Evolutionary conservation across 2,888 invertebrate species (phyloP), one percentile per base, ranked within the genome.

Genomic region (Cheilosia grossa): DNA sequence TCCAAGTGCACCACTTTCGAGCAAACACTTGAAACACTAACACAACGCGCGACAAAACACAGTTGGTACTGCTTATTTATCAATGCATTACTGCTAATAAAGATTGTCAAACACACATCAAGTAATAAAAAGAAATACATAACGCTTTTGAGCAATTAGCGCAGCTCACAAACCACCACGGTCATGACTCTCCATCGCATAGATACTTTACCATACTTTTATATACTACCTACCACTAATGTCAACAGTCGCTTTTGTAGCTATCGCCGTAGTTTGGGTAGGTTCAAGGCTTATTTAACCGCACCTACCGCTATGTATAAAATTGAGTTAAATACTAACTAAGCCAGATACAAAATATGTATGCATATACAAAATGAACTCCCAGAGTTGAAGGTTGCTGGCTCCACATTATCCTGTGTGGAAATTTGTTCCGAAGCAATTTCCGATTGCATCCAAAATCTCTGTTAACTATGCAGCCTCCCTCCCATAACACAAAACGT

Each of bases 241-340:
- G 78, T 78, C 78, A 78, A 66, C 51, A 66, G 19, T 67, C 51
- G 70, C 56, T 72, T 21, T 37, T 66, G 30, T 30, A 54, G 30
- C 40, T 59, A 27, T 24, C 24, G 37, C 37, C 13, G 5, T 51
- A 13, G 24, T n/a, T 59, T 27, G 54, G 56, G 61, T 54, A 49
- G 67, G 78, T 73, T 82, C 82, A 82, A 73, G 82, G 82, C 42
- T n/a, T 33, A 61, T 54, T 33, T 9, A 79, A 33, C 51, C 78
- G 54, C 82, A 67, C 79, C 78, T 67, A 33, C 47, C 10, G 21
- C 54, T 44, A 37, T 53, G 21, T 37, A 33, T 44, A 4, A 66
- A 33, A 44, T 19, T 13, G 10, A 42, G 33, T 27, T 54, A 30
- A 61, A 61, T 30, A 40, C 13, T 19, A 1, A 40, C 13, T 19